These are phyloP conservation scores for Pachymerium ferrugineum DNA, from an alignment of 2,888 invertebrate species.

Conservation along the genomic window DNA sequence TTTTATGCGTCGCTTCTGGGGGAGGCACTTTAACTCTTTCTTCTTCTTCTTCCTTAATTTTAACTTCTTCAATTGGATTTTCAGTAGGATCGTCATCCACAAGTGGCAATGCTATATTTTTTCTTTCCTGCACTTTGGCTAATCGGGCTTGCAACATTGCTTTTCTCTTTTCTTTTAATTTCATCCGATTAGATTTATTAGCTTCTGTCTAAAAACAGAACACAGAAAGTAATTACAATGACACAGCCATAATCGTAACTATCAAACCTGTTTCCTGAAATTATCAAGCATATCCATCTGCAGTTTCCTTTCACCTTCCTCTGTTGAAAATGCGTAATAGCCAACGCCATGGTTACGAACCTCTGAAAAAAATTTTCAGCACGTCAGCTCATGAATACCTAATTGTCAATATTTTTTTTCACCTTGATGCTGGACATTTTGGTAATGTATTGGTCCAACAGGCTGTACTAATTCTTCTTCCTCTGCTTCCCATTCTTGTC, in stretches of 20 bases:
- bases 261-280: conserved; percentile 52
- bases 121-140: conserved; percentile 47
- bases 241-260: not conserved
- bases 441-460: conserved; percentile 75
- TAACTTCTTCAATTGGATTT: not conserved
- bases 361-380: conserved; percentile 53
- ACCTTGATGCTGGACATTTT: conserved; percentile 85
- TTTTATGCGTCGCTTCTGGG: conserved; percentile 23
- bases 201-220: conserved; percentile 42
- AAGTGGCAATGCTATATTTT: conserved; percentile 28
- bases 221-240: not conserved
- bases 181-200: conserved; percentile 42
- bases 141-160: conserved; percentile 45
- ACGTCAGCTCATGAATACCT: not conserved
- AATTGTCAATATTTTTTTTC: conserved; percentile 40
- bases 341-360: conserved; percentile 87
- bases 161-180: conserved; percentile 46
- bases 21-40: not conserved
- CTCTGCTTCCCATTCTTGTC: conserved; percentile 82
- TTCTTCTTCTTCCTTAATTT: not conserved
- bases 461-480: conserved; percentile 53
- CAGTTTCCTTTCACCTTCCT: conserved; percentile 67
- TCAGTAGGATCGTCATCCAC: conserved; percentile 34
- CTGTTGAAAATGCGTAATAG: conserved; percentile 83
- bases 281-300: conserved; percentile 74